Conservation (phyloP, 2,797 vertebrate genomes). For the Sebastes iracundus region DNA sequence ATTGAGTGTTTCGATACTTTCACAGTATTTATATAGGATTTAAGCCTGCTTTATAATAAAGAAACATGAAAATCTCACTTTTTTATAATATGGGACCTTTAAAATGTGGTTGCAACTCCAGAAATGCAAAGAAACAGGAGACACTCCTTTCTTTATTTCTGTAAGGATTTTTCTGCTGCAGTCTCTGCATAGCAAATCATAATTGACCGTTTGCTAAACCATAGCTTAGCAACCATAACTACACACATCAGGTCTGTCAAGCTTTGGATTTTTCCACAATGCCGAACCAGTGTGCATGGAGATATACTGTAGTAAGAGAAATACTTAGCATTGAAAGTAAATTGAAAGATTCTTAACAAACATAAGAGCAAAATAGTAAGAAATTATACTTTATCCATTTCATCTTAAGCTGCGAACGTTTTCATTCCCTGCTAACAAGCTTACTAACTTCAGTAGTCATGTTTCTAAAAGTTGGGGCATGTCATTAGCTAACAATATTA, state of each 20-base stretch:
- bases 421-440: neutral
- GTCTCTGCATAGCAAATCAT: neutral
- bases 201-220: neutral
- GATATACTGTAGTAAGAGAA: no score
- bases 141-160: neutral
- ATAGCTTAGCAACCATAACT: neutral
- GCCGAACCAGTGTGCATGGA: neutral
- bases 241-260: neutral
- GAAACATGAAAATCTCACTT: no score
- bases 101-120: neutral
- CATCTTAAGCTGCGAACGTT: neutral
- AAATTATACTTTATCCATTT: neutral
- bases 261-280: neutral
- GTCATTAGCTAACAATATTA: neutral
- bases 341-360: neutral
- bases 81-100: no score
- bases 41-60: no score
- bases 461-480: neutral
- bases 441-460: neutral
- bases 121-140: neutral
- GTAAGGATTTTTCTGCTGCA: neutral
- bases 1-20: no score
- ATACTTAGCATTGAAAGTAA: neutral
- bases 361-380: neutral
- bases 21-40: rapidly evolving